phyloP scores from a whole-genome alignment of 2,888 invertebrate species.

The Strigamia transsilvanica region DNA sequence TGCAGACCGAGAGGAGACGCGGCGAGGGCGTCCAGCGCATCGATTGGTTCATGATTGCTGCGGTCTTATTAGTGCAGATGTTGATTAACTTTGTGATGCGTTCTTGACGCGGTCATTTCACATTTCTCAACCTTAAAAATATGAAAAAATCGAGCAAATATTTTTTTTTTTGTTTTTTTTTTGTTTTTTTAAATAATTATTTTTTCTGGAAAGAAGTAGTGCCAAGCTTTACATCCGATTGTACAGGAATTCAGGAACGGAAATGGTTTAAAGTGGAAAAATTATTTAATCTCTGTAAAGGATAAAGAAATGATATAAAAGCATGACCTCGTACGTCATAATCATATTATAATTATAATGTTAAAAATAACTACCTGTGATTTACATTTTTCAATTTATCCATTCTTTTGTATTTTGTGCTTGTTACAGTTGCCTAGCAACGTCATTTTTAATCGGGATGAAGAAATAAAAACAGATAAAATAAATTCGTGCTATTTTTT shows the following conservation, averaged over 20 bases:
- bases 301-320: neutral
- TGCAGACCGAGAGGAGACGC: neutral
- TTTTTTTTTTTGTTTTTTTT: neutral
- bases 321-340: neutral
- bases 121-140: neutral
- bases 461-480: neutral
- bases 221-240: neutral
- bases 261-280: neutral
- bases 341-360: conserved; percentile 22
- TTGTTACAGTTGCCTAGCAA: conserved; percentile 30
- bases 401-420: conserved; percentile 22
- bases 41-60: neutral
- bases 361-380: neutral
- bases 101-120: neutral
- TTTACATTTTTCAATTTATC: neutral
- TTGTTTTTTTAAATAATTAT: neutral
- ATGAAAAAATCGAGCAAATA: neutral
- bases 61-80: neutral
- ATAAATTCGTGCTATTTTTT: no score
- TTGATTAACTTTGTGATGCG: conserved; percentile 7
- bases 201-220: conserved; percentile 1
- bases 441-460: neutral
- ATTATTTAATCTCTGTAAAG: neutral
- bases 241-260: neutral
- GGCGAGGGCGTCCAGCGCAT: neutral